Evolutionary conservation across 2,113 vertebrate species (phyloP).

Genomic region (Peromyscus californicus): DNA sequence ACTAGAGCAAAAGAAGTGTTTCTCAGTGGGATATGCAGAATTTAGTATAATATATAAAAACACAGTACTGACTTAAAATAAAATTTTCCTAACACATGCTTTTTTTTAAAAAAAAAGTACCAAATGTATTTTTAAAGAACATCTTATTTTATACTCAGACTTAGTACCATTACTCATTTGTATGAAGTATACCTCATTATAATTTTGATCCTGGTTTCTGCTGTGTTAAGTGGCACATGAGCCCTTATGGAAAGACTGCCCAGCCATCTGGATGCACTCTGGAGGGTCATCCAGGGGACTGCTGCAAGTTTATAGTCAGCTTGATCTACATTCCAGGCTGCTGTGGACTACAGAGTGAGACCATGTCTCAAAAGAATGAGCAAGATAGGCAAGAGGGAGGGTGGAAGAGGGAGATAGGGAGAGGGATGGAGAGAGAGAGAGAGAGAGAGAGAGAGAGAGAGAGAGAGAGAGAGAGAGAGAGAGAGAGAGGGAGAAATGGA

Average conservation of each 20-base stretch:
- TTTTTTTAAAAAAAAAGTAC: conserved; percentile 92
- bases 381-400: neutral
- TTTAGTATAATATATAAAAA: conserved; percentile 94
- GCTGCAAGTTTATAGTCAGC: neutral
- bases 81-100: conserved; percentile 89
- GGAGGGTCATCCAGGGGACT: neutral
- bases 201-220: conserved; percentile 81
- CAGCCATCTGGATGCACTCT: neutral
- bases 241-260: conserved; percentile 76
- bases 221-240: conserved; percentile 83
- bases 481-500: neutral
- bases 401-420: too few species aligned
- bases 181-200: conserved; percentile 90
- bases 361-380: neutral
- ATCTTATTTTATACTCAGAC: conserved; percentile 98
- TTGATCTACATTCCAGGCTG: neutral
- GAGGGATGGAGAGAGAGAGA: too few species aligned
- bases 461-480: neutral
- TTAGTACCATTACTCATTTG: conserved; percentile 95
- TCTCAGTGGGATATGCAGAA: conserved; percentile 91
- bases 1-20: conserved; percentile 83
- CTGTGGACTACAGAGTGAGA: neutral
- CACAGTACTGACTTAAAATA: conserved; percentile 91
- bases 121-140: conserved; percentile 96
- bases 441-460: neutral